Base-by-base conservation (phyloP, 2,113 vertebrate species). In the Cebidichthys violaceus region DNA sequence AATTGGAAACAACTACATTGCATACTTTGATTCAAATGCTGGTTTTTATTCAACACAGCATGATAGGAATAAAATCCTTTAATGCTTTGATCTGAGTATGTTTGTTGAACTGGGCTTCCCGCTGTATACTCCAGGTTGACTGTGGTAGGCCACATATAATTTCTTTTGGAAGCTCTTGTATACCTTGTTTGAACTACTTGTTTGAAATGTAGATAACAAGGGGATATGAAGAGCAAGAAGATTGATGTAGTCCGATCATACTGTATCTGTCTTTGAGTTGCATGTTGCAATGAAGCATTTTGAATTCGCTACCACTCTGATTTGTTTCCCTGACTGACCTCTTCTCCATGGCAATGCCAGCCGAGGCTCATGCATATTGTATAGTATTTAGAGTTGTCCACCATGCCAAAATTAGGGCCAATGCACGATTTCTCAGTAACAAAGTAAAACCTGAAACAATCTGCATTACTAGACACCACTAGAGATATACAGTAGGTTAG, bases 21-120 rank as follows among this genome's bases (percentile, higher is more conserved):
- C 65, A 72, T 69, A 61, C 70, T 85, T 84, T 88, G 66, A 83
- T 86, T 83, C 54, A 76, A 85, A 85, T 79, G 73, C 70, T 86
- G 71, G 65, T 70, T 88, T 55, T 78, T 76, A 86, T 85, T 81
- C 83, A 84, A 83, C 83, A 20, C 71, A 74, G 86, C 29, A 20
- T 61, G 65, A 31, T 50, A 73, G 65, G 64, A 87, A 85, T 72
- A 68, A 73, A 70, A 81, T 68, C 73, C 37, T 80, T 41, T 59
- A 50, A 77, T 24, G 61, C 79, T 90, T 89, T 91, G 72, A 92
- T 90, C 68, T 37, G 43, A 79, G 41, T 52, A 35, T 54, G 62
- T 74, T 77, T 72, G 83, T 83, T 65, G 65, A 72, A 73, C 69
- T 55, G 18, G 59, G 73, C 73, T 82, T 72, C 52, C 85, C 37